A percentile compares a stretch with the other conserved stretches of the same genome.
phyloP scores from a whole-genome alignment of 2,888 invertebrate species.

The Pterostichus niger region DNA sequence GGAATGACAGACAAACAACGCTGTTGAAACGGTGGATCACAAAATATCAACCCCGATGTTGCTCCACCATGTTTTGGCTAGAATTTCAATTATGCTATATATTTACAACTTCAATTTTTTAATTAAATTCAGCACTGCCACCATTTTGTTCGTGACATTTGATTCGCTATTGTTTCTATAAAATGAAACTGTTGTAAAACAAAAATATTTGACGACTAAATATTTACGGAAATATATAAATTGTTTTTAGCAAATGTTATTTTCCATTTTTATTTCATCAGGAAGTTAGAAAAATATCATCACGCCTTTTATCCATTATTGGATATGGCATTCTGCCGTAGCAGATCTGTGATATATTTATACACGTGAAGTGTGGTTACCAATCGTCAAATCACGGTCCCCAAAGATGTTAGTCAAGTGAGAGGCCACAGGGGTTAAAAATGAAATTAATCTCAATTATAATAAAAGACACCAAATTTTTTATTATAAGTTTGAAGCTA shows the following conservation, averaged over 20 bases:
- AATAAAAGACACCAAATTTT: too few relatives aligned
- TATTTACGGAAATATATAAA: neutral
- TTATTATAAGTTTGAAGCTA: too few relatives aligned
- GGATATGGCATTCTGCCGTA: too few relatives aligned
- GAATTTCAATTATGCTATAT: constrained; percentile 53
- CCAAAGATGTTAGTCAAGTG: too few relatives aligned
- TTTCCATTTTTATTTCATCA: neutral
- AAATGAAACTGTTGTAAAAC: constrained; percentile 7
- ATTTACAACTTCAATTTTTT: constrained; percentile 47
- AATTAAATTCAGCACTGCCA: constrained; percentile 33
- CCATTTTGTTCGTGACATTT: constrained; percentile 33
- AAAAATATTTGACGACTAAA: neutral
- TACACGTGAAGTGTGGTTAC: too few relatives aligned
- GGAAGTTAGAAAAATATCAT: too few relatives aligned
- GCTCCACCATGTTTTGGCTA: constrained; percentile 7
- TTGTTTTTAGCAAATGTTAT: neutral
- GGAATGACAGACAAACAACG: constrained; percentile 45
- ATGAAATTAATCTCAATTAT: too few relatives aligned
- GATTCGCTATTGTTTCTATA: constrained; percentile 40
- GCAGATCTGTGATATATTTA: too few relatives aligned
- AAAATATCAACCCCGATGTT: constrained; percentile 28
- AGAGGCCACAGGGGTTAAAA: too few relatives aligned
- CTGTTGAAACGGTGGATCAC: constrained; percentile 30
- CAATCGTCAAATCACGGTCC: too few relatives aligned
- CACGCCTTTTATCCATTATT: too few relatives aligned